Base-by-base conservation (phyloP, 2,888 invertebrate genomes). In the Trichogramma evanescens region DNA sequence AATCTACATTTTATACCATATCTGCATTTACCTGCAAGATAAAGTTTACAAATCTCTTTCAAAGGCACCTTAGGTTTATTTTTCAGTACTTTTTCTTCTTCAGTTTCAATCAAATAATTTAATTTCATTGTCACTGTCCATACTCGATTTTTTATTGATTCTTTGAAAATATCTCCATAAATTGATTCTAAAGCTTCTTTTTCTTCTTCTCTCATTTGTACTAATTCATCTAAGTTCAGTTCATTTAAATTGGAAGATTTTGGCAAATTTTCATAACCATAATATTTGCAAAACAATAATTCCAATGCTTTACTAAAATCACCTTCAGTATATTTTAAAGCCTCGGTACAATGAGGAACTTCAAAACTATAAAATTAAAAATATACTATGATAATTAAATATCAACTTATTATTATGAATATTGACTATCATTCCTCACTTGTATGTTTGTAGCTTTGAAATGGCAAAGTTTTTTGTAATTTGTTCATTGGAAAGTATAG, bases 1-100 rank as follows among this genome's bases (percentile, higher is more conserved):
- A 88, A 91, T 70, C 86, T 84, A 77, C 92, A 92, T 71, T 86
- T 88, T 50, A 81, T 80, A 7, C 89, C 89, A 78, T 82, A 91
- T 71, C 85, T 85, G 74, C 91, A 92, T 8, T 84, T 81, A 4
- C 88, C 88, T 26, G 75, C 77, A 78, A 82, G 26, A 82, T 73
- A 77, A 83, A 86, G 71, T 85, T 83, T 72, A 83, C 86, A 80
- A 85, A 89, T 44, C 80, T 80, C 72, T 84, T 83, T 77, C 82
- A 67, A 78, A 80, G 74, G 82, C 83, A 52, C 78, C 80, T 80
- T 80, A 79, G 50, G 78, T 71, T 57, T 71, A 65, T 49, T 62
- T 66, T 64, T 77, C 74, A 65, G 79, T 80, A 65, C 74, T 78
- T 78, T 70, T 79, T 79, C 72, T 55, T 81, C 79, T 69, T 84